These are phyloP conservation scores for Cassiopea andromeda DNA, from an alignment of 30 jellyfish, hydroid and myxozoan genomes.

Conservation along the genomic window DNA sequence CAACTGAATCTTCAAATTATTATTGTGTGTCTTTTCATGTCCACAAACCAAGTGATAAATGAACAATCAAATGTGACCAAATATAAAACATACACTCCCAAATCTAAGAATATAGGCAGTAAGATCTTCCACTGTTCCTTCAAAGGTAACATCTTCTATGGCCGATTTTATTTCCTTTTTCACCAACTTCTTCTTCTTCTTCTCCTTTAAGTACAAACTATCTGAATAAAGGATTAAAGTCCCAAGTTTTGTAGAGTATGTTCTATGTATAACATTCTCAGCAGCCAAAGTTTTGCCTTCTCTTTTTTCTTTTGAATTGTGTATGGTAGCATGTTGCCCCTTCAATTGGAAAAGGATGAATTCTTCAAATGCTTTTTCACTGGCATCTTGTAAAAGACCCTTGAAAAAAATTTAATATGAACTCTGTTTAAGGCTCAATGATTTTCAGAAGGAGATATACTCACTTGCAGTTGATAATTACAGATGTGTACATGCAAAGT, in stretches of 20 bases:
- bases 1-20: no score
- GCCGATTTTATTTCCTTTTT: slow-evolving; percentile 21
- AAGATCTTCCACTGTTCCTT: slow-evolving; percentile 70
- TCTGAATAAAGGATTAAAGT: slow-evolving; percentile 57
- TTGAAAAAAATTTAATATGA: background rate
- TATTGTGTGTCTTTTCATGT: no score
- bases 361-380: slow-evolving; percentile 37
- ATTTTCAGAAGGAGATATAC: no score
- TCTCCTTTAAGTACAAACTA: slow-evolving; percentile 30
- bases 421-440: background rate
- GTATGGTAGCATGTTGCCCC: slow-evolving; percentile 7
- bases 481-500: no score
- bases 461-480: no score
- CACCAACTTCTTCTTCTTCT: slow-evolving; percentile 22
- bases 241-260: slow-evolving; percentile 67
- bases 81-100: slow-evolving; percentile 55
- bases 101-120: slow-evolving; percentile 61
- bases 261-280: slow-evolving; percentile 30
- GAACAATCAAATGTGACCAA: background rate
- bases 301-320: background rate
- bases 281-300: background rate
- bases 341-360: slow-evolving; percentile 40
- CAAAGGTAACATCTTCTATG: slow-evolving; percentile 30
- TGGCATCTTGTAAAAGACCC: slow-evolving; percentile 20
- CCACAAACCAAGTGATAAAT: background rate